Percentiles rank a stretch among this genome's conserved stretches.
These are phyloP conservation scores for Eremophila alpestris DNA, from an alignment of 2,797 vertebrate genomes.

Conservation along the genomic window DNA sequence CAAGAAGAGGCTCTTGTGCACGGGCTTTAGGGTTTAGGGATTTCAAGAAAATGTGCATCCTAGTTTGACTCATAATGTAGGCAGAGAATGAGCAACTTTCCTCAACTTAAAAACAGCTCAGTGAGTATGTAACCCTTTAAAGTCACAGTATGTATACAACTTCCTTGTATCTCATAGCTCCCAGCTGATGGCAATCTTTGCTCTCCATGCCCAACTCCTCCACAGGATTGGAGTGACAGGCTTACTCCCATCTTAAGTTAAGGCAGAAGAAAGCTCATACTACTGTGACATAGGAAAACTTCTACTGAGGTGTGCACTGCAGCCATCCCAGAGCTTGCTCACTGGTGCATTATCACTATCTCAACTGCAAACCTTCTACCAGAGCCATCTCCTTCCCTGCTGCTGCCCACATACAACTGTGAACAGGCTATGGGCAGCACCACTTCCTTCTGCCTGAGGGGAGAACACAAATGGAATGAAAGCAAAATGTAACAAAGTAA, in stretches of 20 bases:
- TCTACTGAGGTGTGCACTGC: neutral
- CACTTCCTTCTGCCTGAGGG: neutral
- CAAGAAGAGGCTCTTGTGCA: conserved; percentile 33
- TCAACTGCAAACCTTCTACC: neutral
- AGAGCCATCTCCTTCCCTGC: neutral
- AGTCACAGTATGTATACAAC: neutral
- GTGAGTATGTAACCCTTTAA: neutral
- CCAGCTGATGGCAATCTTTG: neutral
- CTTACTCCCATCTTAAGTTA: neutral
- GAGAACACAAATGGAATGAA: neutral
- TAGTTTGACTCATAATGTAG: conserved; percentile 40
- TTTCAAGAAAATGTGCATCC: conserved; percentile 22
- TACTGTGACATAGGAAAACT: neutral
- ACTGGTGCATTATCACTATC: neutral
- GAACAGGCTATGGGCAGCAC: neutral
- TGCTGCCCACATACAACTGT: neutral
- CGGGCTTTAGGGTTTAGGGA: neutral
- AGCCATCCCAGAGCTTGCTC: neutral
- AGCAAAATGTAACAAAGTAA: neutral
- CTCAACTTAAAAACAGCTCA: neutral
- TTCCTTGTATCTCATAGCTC: neutral
- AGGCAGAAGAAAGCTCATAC: neutral
- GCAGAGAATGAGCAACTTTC: conserved; percentile 40
- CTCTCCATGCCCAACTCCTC: neutral
- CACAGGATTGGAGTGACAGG: neutral